Conservation (phyloP, 2,113 vertebrate species). For the Sceloporus tristichus region DNA sequence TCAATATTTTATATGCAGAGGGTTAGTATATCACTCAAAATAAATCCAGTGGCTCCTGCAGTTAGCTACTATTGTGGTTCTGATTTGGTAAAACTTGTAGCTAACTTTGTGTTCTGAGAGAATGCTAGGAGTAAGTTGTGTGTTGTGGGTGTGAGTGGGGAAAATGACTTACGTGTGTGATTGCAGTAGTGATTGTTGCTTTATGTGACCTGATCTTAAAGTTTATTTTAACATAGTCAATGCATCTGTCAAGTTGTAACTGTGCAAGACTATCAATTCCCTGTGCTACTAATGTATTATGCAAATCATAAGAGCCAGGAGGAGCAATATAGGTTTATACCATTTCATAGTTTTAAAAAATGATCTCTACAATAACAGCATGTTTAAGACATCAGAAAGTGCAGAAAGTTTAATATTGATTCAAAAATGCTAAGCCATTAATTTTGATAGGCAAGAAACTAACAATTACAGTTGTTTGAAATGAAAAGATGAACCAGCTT, state of each 20-base stretch:
- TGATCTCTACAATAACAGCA: constrained; percentile 63
- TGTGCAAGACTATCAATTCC: constrained; percentile 66
- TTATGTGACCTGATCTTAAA: constrained; percentile 77
- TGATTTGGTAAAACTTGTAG: constrained; percentile 75
- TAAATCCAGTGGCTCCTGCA: constrained; percentile 83
- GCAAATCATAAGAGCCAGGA: constrained; percentile 71
- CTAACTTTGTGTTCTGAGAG: constrained; percentile 82
- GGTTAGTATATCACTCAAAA: constrained; percentile 69
- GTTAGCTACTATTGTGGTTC: constrained; percentile 81
- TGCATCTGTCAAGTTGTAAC: constrained; percentile 63
- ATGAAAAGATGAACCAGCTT: constrained; percentile 68
- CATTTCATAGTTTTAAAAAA: constrained; percentile 66
- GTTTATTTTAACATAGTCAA: constrained; percentile 71
- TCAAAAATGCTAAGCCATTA: constrained; percentile 63
- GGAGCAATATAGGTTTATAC: constrained; percentile 73
- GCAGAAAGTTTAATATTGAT: constrained; percentile 60
- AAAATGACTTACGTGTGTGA: constrained; percentile 70
- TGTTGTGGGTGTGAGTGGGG: constrained; percentile 67
- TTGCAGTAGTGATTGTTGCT: constrained; percentile 79
- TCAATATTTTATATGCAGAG: constrained; percentile 59
- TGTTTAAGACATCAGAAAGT: constrained; percentile 66
- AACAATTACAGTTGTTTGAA: constrained; percentile 54
- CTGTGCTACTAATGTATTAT: constrained; percentile 65
- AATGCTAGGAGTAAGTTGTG: constrained; percentile 80
- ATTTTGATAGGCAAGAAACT: constrained; percentile 61